Conservation (phyloP, 1,140 invertebrate species). For the Lasioglossum baleicum region DNA sequence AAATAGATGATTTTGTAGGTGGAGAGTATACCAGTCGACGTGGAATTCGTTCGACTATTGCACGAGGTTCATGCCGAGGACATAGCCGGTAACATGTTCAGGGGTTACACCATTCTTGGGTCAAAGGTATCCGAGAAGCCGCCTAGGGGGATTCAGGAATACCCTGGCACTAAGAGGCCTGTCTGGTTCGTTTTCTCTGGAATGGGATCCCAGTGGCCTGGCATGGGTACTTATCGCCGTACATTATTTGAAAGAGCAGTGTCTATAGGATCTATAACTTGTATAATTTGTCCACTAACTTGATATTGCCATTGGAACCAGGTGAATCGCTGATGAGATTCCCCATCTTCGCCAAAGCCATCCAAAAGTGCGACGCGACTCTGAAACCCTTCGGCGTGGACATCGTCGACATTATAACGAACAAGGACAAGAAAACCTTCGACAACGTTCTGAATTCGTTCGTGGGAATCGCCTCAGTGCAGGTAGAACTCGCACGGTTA, state of each 20-base stretch:
- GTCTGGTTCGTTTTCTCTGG: constrained; percentile 63
- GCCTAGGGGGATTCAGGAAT: constrained; percentile 37
- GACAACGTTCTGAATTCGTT: constrained; percentile 85
- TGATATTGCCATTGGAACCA: constrained; percentile 63
- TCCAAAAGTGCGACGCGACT: constrained; percentile 81
- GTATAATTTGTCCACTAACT: too few species aligned
- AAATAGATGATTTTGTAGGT: constrained; percentile 45
- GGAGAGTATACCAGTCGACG: constrained; percentile 80
- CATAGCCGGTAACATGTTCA: constrained; percentile 82
- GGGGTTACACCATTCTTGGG: constrained; percentile 81
- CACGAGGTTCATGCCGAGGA: constrained; percentile 80
- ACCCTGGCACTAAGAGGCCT: constrained; percentile 32
- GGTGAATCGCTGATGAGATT: constrained; percentile 83
- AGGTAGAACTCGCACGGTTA: constrained; percentile 78
- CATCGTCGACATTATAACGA: constrained; percentile 83
- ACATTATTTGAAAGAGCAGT: not conserved
- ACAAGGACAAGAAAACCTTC: constrained; percentile 81
- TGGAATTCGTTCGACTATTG: constrained; percentile 81
- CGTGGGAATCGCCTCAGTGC: constrained; percentile 89
- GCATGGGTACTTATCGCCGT: constrained; percentile 48
- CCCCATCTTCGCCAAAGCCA: constrained; percentile 84
- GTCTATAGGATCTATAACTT: too few species aligned
- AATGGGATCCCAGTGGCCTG: constrained; percentile 61
- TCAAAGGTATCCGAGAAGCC: constrained; percentile 48
- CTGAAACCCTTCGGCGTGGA: constrained; percentile 82